Evolutionary conservation across 2,888 invertebrate genomes (phyloP).

Genomic region (Melanophora roralis): DNA sequence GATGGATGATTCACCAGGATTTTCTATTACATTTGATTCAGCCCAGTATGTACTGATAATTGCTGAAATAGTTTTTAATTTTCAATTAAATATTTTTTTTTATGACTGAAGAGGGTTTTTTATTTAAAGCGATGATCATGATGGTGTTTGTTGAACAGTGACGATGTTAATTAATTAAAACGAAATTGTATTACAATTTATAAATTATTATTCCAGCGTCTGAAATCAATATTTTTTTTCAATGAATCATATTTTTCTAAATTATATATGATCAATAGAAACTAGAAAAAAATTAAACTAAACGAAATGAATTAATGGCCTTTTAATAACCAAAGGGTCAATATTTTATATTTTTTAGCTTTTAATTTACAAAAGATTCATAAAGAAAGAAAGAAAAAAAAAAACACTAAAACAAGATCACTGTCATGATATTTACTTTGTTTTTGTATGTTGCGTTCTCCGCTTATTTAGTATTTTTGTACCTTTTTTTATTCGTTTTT

Average conservation of each 20-base stretch:
- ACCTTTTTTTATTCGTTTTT: neutral
- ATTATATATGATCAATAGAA: constrained; percentile 34
- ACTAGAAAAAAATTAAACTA: neutral
- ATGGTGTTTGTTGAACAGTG: neutral
- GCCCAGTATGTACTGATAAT: too few species aligned
- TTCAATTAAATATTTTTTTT: neutral
- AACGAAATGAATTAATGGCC: constrained; percentile 29
- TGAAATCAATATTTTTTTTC: constrained; percentile 39
- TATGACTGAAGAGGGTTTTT: constrained; percentile 14
- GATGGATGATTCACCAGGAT: too few species aligned
- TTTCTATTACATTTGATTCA: too few species aligned
- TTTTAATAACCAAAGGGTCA: constrained; percentile 17
- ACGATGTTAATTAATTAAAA: neutral
- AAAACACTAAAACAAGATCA: constrained; percentile 47
- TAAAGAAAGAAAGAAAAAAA: too few species aligned
- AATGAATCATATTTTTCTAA: constrained; percentile 42
- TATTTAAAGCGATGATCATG: neutral
- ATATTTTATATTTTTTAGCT: constrained; percentile 13
- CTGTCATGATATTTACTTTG: constrained; percentile 41
- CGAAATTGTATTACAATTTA: constrained; percentile 9
- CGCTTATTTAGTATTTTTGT: neutral
- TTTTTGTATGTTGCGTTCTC: neutral
- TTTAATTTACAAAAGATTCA: neutral
- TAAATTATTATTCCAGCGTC: constrained; percentile 13
- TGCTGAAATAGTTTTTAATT: too few species aligned